These are phyloP conservation scores for Pardosa pseudoannulata DNA, from an alignment of 2,888 invertebrate genomes.

Conservation along the genomic window DNA sequence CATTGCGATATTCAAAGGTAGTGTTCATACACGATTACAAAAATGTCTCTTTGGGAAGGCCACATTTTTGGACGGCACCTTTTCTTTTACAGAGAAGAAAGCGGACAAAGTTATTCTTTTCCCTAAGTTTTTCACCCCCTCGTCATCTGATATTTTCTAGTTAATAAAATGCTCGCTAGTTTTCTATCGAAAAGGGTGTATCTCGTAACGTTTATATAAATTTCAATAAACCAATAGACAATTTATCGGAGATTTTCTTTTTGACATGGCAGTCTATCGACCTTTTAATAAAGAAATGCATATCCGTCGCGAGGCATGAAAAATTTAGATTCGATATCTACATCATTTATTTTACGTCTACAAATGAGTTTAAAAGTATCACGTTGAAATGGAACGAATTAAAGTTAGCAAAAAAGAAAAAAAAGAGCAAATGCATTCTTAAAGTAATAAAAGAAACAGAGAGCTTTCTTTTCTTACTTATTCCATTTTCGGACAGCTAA, in stretches of 20 bases:
- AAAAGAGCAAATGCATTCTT: conserved; percentile 50
- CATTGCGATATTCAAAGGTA: no score
- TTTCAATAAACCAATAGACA: conserved; percentile 2
- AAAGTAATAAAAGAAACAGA: conserved; percentile 66
- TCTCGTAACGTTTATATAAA: neutral
- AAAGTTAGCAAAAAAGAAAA: conserved; percentile 27
- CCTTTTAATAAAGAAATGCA: neutral
- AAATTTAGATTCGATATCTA: conserved; percentile 47
- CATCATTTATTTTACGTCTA: conserved; percentile 67
- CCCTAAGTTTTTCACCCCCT: no score
- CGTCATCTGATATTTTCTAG: no score
- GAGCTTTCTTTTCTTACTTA: conserved; percentile 47
- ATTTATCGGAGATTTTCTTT: neutral
- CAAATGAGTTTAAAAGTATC: conserved; percentile 61
- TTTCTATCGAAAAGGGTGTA: no score
- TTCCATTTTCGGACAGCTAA: conserved; percentile 70
- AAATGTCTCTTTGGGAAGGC: no score
- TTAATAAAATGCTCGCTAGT: no score
- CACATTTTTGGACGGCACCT: no score
- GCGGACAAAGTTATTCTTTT: no score
- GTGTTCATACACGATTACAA: no score
- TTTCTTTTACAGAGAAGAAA: no score
- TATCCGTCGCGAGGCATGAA: neutral
- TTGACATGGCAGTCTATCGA: neutral
- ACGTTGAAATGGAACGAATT: conserved; percentile 45